Percentiles rank a stretch among this genome's conserved stretches.
These are phyloP conservation scores for Potamarius usumacintae DNA, from an alignment of 2,113 vertebrate genomes.

Conservation along the genomic window DNA sequence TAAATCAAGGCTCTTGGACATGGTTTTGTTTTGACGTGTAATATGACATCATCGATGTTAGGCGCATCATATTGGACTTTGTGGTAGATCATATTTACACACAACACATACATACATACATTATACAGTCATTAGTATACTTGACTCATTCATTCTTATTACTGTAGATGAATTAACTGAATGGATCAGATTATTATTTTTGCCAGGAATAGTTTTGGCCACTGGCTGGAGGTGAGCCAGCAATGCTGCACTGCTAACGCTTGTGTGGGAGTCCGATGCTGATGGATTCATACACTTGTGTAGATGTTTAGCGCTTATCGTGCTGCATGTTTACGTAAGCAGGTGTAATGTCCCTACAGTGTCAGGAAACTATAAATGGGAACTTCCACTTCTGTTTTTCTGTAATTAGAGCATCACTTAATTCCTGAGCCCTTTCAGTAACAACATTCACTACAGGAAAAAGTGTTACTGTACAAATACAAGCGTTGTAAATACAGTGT, in stretches of 20 bases:
- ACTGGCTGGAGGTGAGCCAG: slow-evolving; percentile 46
- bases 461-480: background rate
- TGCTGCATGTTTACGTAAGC: background rate
- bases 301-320: background rate
- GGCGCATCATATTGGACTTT: background rate
- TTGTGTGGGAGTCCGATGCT: slow-evolving; percentile 4
- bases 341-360: background rate
- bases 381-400: slow-evolving; percentile 6
- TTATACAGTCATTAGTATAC: background rate
- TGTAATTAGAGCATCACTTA: background rate
- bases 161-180: slow-evolving; percentile 5
- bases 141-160: background rate
- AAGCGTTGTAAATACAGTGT: background rate
- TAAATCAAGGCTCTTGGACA: background rate
- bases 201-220: slow-evolving; percentile 35
- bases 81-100: background rate
- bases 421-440: background rate
- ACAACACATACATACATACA: background rate
- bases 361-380: background rate
- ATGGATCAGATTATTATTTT: slow-evolving; percentile 15
- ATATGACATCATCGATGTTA: background rate
- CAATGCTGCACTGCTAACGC: slow-evolving; percentile 2
- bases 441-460: background rate
- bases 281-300: background rate
- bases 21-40: background rate